Evolutionary conservation across 2,888 invertebrate species (phyloP), one percentile per base, ranked within the genome.

Genomic region (Hedya salicella): DNA sequence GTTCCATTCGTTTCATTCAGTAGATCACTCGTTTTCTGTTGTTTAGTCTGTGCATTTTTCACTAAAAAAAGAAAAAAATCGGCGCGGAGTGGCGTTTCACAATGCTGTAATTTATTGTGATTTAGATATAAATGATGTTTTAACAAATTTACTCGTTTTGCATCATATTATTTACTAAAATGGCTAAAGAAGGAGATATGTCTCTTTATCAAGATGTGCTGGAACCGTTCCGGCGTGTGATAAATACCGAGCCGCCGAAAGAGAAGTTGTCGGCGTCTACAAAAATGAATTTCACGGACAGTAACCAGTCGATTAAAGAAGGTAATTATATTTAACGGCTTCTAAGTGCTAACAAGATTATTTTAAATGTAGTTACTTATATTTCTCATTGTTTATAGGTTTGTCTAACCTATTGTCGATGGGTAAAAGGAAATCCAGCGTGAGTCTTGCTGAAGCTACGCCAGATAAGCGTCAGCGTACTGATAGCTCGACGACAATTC

Each of bases 131-230:
- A 56, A 60, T 49, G 40, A 65, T 65, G 65, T 53, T 60, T 25
- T 65, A 59, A 65, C 16, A 40, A 40, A 4, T 40, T 49, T 2
- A 0, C 21, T 30, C 6, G 21, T 16, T 56, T 48, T 8, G 56
- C 6, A n/a, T 32, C 17, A 17, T 6, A 56, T n/a, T 32, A 40
- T 49, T 39, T 52, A 44, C 25, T 17, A 78, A 75, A 69, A 91
- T 91, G 91, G 88, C 91, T 62, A 90, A 88, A 73, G 90, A 91
- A 73, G 78, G 88, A 3, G 91, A 92, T 69, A 90, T 91, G 86
- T 91, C 92, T 65, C 78, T 93, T 48, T 88, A 87, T 67, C 87
- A 84, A 69, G 91, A 92, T 72, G 91, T 93, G 8, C 75, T 93
- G 68, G 87, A 91, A 74, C 92, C 92, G 4, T 93, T 92, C 75